Percentiles rank a stretch among this genome's conserved stretches.
These are phyloP conservation scores for Artibeus lituratus DNA, from an alignment of 2,797 vertebrate genomes.

Conservation along the genomic window DNA sequence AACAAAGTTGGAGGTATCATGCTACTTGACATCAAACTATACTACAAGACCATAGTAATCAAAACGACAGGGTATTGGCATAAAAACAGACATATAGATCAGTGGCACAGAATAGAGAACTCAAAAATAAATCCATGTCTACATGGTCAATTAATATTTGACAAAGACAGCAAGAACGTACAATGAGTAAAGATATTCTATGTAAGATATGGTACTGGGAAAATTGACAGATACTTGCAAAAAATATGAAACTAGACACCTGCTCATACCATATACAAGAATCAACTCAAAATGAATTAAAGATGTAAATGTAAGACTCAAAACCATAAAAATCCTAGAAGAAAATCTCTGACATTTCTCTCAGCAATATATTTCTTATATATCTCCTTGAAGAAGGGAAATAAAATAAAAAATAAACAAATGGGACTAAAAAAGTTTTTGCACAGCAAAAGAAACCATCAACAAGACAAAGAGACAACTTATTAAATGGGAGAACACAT, in stretches of 20 bases:
- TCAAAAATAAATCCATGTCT: not conserved
- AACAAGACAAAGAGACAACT: not conserved
- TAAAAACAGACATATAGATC: not conserved
- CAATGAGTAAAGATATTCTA: not conserved
- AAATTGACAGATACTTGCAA: not conserved
- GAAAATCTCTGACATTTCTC: not conserved
- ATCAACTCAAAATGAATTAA: not conserved
- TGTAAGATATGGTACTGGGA: not conserved
- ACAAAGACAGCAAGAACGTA: not conserved
- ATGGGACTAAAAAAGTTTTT: not conserved
- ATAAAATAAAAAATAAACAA: not conserved
- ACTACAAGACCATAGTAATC: not conserved
- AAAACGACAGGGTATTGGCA: not conserved
- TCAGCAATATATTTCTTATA: not conserved
- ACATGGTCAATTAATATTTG: not conserved
- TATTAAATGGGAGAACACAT: not conserved
- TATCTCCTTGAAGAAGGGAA: not conserved
- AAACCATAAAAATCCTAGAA: not conserved
- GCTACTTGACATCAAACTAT: not conserved
- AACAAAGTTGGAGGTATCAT: not conserved
- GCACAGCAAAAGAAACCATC: not conserved
- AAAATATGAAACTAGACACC: not conserved
- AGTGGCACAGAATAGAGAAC: not conserved
- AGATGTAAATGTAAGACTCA: not conserved
- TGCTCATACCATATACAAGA: not conserved